Base-by-base conservation (phyloP, 2,113 vertebrate genomes). In the Semnornis frantzii region DNA sequence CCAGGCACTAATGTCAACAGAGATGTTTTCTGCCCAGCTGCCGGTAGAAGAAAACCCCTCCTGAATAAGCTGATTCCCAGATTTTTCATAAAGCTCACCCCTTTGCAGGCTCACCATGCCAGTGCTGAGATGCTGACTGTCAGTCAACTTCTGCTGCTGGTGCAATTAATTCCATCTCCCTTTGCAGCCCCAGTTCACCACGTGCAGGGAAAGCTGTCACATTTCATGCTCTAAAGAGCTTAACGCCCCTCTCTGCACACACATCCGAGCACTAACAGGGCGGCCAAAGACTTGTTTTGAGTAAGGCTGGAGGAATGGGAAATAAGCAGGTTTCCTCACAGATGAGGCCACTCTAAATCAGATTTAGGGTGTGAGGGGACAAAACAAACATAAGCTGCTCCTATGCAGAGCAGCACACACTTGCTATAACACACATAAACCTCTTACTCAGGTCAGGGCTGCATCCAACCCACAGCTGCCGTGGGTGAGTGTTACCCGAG, bases 221-320 rank as follows among this genome's bases (percentile, higher is more conserved):
- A 85, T 93, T 95, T 94, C 92, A 91, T 92, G 87, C 89, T 95
- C 84, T 92, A 44, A 95, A 82, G 78, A 31, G 92, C 44, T 94
- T 94, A 84, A 92, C 55, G 62, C 25, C 77, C 71, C 33, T 42
- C 85, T 39, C n/a, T 68, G 62, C 63, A 73, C 58, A 48, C 7
- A 30, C 68, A 77, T 52, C 55, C 4, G 0, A 50, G n/a, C 27
- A 18, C 77, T 15, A 50, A 62, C 77, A 54, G 50, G 70, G 73
- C 75, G 77, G 73, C 88, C 11, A 2, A 42, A n/a, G 31, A 13
- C 28, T 31, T 33, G 92, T 52, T 3, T 78, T 48, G 58, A 84
- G 92, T 68, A 52, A 65, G 71, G 50, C 46, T 18, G 44, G 58
- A 89, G 42, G 52, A 82, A 80, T 3, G 55, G 54, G 65, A 85